A percentile compares a stretch with the other conserved stretches of the same genome.
phyloP scores from a whole-genome alignment of 1,140 invertebrate genomes.

The Aphelenchoides besseyi region DNA sequence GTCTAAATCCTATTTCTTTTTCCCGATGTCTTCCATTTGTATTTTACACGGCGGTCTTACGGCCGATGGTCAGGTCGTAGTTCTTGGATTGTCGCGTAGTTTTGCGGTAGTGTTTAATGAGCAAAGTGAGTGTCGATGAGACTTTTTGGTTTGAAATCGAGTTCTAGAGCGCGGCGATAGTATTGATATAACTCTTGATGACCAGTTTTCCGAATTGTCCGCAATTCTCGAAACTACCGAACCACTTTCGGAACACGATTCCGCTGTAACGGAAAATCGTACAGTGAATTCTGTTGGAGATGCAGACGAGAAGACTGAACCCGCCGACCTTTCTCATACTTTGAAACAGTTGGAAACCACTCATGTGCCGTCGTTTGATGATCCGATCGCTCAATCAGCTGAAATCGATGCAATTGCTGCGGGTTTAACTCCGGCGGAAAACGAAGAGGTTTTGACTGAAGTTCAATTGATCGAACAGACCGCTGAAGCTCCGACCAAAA shows the following conservation, averaged over 20 bases:
- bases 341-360: background rate
- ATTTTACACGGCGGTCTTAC: constrained; percentile 20
- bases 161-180: background rate
- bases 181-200: background rate
- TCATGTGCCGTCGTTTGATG: background rate
- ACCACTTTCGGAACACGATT: background rate
- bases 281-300: background rate
- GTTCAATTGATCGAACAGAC: background rate
- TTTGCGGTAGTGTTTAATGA: background rate
- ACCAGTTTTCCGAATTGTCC: background rate
- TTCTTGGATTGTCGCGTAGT: constrained; percentile 8
- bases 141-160: background rate
- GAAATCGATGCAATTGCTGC: background rate
- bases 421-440: background rate
- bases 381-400: background rate
- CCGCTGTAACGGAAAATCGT: background rate
- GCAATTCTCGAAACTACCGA: background rate
- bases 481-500: background rate
- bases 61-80: constrained; percentile 13
- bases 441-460: background rate
- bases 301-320: constrained; percentile 1
- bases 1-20: background rate
- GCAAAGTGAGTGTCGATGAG: constrained; percentile 6
- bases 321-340: background rate
- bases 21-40: constrained; percentile 20